phyloP scores from a whole-genome alignment of 2,797 vertebrate species.

The Antennarius maculatus region DNA sequence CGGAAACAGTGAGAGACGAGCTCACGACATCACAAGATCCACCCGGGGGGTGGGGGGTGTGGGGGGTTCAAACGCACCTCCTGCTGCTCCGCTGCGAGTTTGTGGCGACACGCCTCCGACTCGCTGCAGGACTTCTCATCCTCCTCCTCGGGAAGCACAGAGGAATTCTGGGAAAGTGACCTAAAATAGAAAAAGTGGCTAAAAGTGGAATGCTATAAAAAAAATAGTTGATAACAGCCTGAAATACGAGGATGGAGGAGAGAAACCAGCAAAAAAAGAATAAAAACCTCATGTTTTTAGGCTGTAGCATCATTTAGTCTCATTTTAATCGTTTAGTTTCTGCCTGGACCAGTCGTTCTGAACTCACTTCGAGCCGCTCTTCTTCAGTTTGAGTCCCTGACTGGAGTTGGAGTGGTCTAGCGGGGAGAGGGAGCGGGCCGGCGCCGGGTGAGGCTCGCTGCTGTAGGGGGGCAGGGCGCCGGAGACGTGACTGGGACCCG shows the following conservation, averaged over 20 bases:
- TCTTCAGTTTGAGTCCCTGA: conserved; percentile 90
- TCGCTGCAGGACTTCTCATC: conserved; percentile 93
- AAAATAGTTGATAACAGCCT: too few species aligned
- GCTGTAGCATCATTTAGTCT: too few species aligned
- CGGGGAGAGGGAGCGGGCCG: conserved; percentile 84
- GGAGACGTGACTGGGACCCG: conserved; percentile 80
- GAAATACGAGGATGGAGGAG: too few species aligned
- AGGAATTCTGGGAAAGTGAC: conserved; percentile 94
- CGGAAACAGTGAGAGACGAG: conserved; percentile 17
- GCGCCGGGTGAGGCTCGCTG: conserved; percentile 85
- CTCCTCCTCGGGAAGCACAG: conserved; percentile 91
- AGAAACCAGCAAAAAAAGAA: background rate
- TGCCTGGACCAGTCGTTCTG: too few species aligned
- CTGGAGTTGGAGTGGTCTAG: conserved; percentile 86
- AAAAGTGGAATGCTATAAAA: background rate
- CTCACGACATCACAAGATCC: conserved; percentile 10
- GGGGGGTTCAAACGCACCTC: conserved; percentile 82
- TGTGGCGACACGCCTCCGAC: conserved; percentile 86
- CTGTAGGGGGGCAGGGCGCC: conserved; percentile 87
- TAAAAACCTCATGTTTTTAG: too few species aligned
- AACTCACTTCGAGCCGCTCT: conserved; percentile 92
- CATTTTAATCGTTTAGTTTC: too few species aligned
- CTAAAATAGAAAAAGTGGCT: conserved; percentile 67
- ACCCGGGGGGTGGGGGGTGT: too few species aligned
- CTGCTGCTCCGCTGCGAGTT: conserved; percentile 76